A percentile compares a stretch with the other conserved stretches of the same genome.
phyloP scores from a whole-genome alignment of 2,888 invertebrate genomes.

The Ennomos erosarius region DNA sequence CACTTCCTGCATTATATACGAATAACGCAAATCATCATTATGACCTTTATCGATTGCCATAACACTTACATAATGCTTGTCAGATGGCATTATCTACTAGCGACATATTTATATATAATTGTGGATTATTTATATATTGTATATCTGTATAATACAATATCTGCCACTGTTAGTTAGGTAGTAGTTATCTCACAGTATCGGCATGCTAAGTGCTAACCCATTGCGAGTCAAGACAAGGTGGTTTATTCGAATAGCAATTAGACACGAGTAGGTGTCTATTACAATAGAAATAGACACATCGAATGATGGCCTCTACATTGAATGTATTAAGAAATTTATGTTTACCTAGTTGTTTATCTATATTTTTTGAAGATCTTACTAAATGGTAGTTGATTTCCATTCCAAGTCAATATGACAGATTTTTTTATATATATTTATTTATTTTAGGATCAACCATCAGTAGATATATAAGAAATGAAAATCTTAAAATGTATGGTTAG shows the following conservation, averaged over 20 bases:
- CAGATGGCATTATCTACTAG: slow-evolving; percentile 13
- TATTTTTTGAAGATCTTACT: too few relatives aligned
- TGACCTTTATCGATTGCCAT: slow-evolving; percentile 42
- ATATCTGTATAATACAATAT: too few relatives aligned
- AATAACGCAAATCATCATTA: slow-evolving; percentile 46
- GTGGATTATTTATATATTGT: background rate
- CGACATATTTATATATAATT: background rate
- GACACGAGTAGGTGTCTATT: slow-evolving; percentile 15
- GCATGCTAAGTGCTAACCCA: slow-evolving; percentile 54
- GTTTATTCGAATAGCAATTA: slow-evolving; percentile 35
- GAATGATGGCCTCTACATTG: too few relatives aligned
- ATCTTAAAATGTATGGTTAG: too few relatives aligned
- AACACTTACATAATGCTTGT: slow-evolving; percentile 35
- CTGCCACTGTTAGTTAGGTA: slow-evolving; percentile 26
- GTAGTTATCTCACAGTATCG: slow-evolving; percentile 23
- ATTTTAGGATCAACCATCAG: too few relatives aligned
- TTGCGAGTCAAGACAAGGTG: slow-evolving; percentile 69
- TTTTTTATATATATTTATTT: too few relatives aligned
- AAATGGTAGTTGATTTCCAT: too few relatives aligned
- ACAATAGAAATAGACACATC: too few relatives aligned
- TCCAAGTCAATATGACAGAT: too few relatives aligned
- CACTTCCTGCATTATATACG: slow-evolving; percentile 34
- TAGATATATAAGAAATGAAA: too few relatives aligned
- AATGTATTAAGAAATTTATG: too few relatives aligned
- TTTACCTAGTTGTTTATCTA: too few relatives aligned